Conservation (phyloP, 2,888 invertebrate genomes). For the Tenthredo mesomela region DNA sequence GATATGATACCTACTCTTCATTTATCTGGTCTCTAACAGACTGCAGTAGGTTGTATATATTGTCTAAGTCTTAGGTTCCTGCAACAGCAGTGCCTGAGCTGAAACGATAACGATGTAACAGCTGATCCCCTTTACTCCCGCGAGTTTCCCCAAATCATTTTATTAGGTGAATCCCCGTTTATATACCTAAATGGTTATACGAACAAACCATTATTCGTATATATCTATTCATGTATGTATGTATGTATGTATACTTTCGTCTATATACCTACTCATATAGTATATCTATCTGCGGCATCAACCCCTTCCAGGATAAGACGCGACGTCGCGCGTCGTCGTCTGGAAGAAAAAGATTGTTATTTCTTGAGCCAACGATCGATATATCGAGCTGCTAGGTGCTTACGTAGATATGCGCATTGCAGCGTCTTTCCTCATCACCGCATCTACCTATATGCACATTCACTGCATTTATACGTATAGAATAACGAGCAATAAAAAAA, state of each 20-base stretch:
- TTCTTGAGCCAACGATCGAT: constrained; percentile 29
- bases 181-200: too few species aligned
- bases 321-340: constrained; percentile 15
- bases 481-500: background rate
- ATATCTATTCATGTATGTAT: background rate
- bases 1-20: constrained; percentile 28
- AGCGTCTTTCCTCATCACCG: constrained; percentile 32
- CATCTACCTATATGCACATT: background rate
- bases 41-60: too few species aligned
- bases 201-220: too few species aligned
- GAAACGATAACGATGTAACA: background rate
- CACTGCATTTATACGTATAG: background rate
- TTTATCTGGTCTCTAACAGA: constrained; percentile 17
- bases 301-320: background rate
- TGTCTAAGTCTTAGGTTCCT: background rate
- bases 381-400: constrained; percentile 17
- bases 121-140: background rate
- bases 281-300: background rate
- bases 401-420: constrained; percentile 39
- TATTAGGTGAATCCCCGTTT: background rate
- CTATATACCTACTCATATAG: background rate
- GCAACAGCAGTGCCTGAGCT: background rate
- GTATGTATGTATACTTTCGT: background rate
- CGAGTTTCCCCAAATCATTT: constrained; percentile 16
- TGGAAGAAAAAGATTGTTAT: constrained; percentile 26